Percentiles rank a stretch among this genome's conserved stretches.
These are phyloP conservation scores for Trididemnum clinides DNA, from an alignment of 23 tunicate species.

Conservation along the genomic window DNA sequence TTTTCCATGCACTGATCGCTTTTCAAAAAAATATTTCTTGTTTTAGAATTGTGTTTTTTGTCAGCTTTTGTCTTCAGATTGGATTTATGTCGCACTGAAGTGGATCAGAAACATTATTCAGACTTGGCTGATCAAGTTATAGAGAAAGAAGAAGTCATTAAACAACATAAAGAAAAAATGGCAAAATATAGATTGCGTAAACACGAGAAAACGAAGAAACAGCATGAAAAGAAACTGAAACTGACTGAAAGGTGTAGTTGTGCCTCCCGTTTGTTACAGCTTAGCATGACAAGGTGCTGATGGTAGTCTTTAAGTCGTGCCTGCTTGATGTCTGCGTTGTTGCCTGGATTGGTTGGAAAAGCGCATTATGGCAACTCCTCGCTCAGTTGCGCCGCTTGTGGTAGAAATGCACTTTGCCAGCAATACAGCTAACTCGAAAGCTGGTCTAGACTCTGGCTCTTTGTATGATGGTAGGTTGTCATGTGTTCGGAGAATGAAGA, in stretches of 20 bases:
- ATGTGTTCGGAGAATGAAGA: no score
- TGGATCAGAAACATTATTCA: slow-evolving; percentile 79
- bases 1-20: no score
- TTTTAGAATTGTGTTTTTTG: no score
- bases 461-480: no score
- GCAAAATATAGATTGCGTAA: slow-evolving; percentile 67
- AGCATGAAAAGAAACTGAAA: background rate
- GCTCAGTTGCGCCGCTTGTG: background rate
- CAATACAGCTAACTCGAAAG: background rate
- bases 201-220: slow-evolving; percentile 31
- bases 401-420: background rate
- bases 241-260: slow-evolving; percentile 51
- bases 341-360: background rate
- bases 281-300: no score
- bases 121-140: slow-evolving; percentile 74
- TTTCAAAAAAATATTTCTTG: no score
- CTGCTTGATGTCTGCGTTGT: background rate
- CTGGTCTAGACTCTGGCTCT: no score
- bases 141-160: slow-evolving; percentile 72
- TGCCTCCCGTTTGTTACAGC: no score
- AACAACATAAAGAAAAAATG: slow-evolving; percentile 71
- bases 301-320: background rate
- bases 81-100: slow-evolving; percentile 33
- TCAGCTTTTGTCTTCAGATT: slow-evolving; percentile 46
- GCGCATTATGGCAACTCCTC: background rate